Percentiles rank a stretch among this genome's conserved stretches.
Evolutionary conservation across 2,113 vertebrate genomes (phyloP).

Genomic region (Bucco capensis): DNA sequence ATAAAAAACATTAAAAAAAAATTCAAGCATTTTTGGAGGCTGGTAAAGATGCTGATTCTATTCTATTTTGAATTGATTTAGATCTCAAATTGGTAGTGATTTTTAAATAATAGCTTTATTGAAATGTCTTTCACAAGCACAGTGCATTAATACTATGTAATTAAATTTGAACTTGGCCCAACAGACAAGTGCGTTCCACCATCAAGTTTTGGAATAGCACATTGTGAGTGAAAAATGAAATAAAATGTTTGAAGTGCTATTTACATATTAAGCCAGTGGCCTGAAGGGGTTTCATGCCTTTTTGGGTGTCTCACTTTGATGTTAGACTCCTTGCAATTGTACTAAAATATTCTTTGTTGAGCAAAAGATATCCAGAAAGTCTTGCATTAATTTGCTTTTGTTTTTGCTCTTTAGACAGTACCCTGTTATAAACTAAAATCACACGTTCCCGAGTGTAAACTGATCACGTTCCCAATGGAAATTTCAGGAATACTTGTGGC

Average conservation of each 20-base stretch:
- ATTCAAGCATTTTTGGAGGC: neutral
- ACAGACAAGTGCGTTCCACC: neutral
- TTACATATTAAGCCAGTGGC: neutral
- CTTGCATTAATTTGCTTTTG: slow-evolving; percentile 29
- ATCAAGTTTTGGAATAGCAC: neutral
- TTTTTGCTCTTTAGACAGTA: slow-evolving; percentile 3
- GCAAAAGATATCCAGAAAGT: neutral
- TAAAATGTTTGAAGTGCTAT: neutral
- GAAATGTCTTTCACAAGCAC: neutral
- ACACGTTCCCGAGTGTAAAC: slow-evolving; percentile 49
- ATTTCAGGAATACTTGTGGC: slow-evolving; percentile 65
- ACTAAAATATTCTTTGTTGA: neutral
- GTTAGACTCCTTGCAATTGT: neutral
- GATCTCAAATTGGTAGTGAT: neutral
- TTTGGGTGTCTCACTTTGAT: neutral
- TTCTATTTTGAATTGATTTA: neutral
- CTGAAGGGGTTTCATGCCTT: neutral
- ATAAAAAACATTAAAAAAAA: neutral
- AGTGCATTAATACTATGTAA: neutral
- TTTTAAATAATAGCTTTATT: neutral
- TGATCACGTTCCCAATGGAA: slow-evolving; percentile 43
- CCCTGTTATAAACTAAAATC: slow-evolving; percentile 17
- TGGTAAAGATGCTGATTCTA: neutral
- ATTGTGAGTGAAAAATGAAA: neutral
- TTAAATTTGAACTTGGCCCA: neutral